phyloP scores from a whole-genome alignment of 2,113 vertebrate genomes.

The Saccopteryx leptura region DNA sequence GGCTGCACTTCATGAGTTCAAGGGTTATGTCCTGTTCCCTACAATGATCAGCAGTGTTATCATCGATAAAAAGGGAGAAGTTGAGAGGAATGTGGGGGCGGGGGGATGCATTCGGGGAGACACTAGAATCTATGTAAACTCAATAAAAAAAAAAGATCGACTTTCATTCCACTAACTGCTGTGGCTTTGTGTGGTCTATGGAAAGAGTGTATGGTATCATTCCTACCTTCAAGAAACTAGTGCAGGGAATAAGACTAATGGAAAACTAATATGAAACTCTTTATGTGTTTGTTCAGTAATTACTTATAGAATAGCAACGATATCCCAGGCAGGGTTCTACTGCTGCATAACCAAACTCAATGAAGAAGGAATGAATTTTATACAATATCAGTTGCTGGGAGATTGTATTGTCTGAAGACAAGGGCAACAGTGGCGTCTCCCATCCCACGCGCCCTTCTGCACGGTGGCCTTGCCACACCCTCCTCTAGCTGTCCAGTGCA shows the following conservation, averaged over 20 bases:
- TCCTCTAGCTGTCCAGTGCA: not conserved
- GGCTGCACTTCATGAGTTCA: not conserved
- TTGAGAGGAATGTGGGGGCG: too few relatives aligned
- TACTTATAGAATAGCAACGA: not conserved
- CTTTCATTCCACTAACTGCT: not conserved
- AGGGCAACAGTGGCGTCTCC: not conserved
- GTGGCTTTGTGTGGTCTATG: not conserved
- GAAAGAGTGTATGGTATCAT: not conserved
- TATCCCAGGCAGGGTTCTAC: not conserved
- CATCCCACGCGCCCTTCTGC: not conserved
- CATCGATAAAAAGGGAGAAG: not conserved
- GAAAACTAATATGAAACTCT: not conserved
- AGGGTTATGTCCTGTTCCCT: not conserved
- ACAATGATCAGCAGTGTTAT: not conserved
- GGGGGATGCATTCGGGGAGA: too few relatives aligned
- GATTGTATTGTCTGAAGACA: not conserved
- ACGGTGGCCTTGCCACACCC: not conserved
- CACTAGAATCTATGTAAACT: too few relatives aligned
- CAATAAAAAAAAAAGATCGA: not conserved
- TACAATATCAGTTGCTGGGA: not conserved
- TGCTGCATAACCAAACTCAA: not conserved
- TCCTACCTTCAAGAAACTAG: not conserved
- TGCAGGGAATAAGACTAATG: not conserved
- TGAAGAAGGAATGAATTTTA: not conserved
- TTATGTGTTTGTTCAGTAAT: not conserved